phyloP scores from a whole-genome alignment of 1,140 invertebrate genomes.

The Drosophila lacteicornis region DNA sequence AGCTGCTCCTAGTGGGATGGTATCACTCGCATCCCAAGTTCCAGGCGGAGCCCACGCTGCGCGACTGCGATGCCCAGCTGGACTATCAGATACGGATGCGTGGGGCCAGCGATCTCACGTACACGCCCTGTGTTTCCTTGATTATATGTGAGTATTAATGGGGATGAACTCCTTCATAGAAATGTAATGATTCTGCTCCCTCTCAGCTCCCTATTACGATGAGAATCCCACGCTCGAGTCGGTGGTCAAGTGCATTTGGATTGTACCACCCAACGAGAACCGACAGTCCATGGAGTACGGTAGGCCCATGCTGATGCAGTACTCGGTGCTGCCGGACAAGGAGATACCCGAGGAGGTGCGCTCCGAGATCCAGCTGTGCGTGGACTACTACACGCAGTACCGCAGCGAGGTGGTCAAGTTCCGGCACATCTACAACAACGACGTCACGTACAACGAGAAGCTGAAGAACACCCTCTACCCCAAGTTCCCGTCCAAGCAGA shows the following conservation, averaged over 20 bases:
- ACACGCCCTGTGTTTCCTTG: conserved; percentile 96
- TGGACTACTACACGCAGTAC: conserved; percentile 92
- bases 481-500: conserved; percentile 89
- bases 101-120: conserved; percentile 94
- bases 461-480: conserved; percentile 89
- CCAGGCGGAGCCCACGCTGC: conserved; percentile 93
- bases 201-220: conserved; percentile 93
- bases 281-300: conserved; percentile 94
- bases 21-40: conserved; percentile 98
- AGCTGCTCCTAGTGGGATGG: conserved; percentile 95
- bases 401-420: conserved; percentile 93
- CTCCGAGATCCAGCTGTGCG: conserved; percentile 93
- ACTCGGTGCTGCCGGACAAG: conserved; percentile 92
- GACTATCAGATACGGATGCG: conserved; percentile 98
- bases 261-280: conserved; percentile 96
- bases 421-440: conserved; percentile 89
- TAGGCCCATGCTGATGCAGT: conserved; percentile 94
- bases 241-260: conserved; percentile 95
- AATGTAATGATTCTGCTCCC: conserved; percentile 62
- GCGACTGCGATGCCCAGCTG: conserved; percentile 96
- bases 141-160: conserved; percentile 91
- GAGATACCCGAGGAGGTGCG: conserved; percentile 93
- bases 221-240: conserved; percentile 92
- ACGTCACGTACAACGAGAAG: conserved; percentile 92
- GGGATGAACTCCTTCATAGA: not conserved